Base-by-base conservation (phyloP, 2,113 vertebrate genomes). In the Orthonyx spaldingii region DNA sequence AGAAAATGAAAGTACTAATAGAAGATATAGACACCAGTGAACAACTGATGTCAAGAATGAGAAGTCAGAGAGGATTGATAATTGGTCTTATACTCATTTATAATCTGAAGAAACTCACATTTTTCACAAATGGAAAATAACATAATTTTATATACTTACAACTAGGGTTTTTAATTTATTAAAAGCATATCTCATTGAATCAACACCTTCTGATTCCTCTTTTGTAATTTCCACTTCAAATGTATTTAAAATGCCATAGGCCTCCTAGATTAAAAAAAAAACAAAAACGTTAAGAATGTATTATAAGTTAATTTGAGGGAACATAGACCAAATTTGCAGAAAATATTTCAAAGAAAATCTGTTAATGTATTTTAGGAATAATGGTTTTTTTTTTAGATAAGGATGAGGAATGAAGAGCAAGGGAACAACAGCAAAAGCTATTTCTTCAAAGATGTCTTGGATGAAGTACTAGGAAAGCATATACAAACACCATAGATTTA, bases 191-290 rank as follows among this genome's bases (percentile, higher is more conserved):
- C 98, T 98, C 84, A 99, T 96, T 24, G 97, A 96, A 91, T 98
- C 97, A 85, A 98, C 98, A 22, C 90, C 97, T 89, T 99, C 98
- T 52, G 97, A 97, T 95, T 99, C 98, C 32, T 98, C 98, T 92
- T 98, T 98, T 56, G 98, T 98, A 71, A 99, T 90, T 52, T 98
- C 97, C 44, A 98, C 92, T 93, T 98, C 94, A 96, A 98, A 98
- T 83, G 96, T 92, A 81, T 95, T 96, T 96, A 99, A 97, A 95
- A 99, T 98, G 23, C 95, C 89, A 84, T 98, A 99, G 47, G 98
- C 98, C 96, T 99, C 99, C 99, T 99, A 85, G 24, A 94, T 61
- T 7, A n/a, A 93, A 90, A 57, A 57, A 89, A 18, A 50, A 89
- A 52, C 65, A 10, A 30, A 49, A 53, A 53, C 35, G 24, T 52